phyloP scores from a whole-genome alignment of 2,888 invertebrate genomes.

The Amphipyra tragopoginis region DNA sequence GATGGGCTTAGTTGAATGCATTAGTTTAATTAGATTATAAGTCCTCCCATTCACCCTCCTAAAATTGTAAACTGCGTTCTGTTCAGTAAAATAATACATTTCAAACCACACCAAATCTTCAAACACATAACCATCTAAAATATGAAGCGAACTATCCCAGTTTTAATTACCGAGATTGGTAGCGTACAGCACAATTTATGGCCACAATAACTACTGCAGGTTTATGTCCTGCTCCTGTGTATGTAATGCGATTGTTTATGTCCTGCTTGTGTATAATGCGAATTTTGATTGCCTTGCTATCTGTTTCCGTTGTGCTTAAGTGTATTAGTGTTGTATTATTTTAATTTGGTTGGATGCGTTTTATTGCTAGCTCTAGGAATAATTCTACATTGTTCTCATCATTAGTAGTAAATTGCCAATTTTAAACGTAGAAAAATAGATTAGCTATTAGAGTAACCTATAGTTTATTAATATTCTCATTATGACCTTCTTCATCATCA shows the following conservation, averaged over 20 bases:
- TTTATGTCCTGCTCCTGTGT: conserved; percentile 48
- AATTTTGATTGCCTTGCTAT: conserved; percentile 57
- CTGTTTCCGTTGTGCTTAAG: conserved; percentile 30
- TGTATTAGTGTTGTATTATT: conserved; percentile 37
- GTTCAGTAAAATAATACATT: neutral
- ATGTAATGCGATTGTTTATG: conserved; percentile 49
- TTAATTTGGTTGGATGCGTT: conserved; percentile 25
- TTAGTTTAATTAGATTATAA: too few species aligned
- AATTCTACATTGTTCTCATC: too few species aligned
- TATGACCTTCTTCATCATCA: too few species aligned
- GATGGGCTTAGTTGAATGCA: too few species aligned
- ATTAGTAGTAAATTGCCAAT: too few species aligned
- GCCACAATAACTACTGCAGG: conserved; percentile 61
- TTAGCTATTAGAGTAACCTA: too few species aligned
- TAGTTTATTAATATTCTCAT: too few species aligned
- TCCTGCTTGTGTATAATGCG: conserved; percentile 34
- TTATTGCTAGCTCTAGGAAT: conserved; percentile 11
- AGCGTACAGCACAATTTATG: conserved; percentile 60
- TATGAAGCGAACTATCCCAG: conserved; percentile 51
- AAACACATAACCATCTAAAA: conserved; percentile 44
- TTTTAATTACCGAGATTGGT: conserved; percentile 70
- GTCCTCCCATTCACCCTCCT: too few species aligned
- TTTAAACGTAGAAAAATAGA: neutral
- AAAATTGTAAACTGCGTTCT: too few species aligned
- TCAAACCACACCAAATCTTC: conserved; percentile 28